Evolutionary conservation across 2,888 invertebrate species (phyloP), one percentile per base, ranked within the genome.

Genomic region (Agonum fuliginosum): DNA sequence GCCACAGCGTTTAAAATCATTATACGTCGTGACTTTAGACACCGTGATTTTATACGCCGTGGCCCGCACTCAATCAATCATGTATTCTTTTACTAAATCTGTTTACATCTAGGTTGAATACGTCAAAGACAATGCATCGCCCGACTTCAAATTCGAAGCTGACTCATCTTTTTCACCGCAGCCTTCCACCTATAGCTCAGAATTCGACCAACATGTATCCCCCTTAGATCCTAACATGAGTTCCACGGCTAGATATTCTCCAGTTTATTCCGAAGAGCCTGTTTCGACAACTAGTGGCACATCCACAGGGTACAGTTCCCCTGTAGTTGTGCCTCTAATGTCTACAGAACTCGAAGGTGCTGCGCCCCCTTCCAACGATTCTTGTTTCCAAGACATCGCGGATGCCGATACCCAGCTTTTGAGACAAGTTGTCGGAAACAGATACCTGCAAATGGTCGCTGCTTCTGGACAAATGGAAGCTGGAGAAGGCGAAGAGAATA

Each of bases 221-320:
- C 85, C 86, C 19, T 80, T 87, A 73, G 86, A 87, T 81, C 86
- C 87, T 2, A 91, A 89, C 82, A 88, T 91, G 87, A 89, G 89
- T 84, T 90, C 89, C 30, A 88, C 88, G 17, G 89, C 89, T 46
- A 88, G 91, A 83, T 92, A 92, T 82, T 92, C 92, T 79, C 90
- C 90, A 81, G 89, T 90, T 73, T 87, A 89, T 51, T 83, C 86
- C 27, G 86, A 84, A 82, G 84, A 81, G 82, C 87, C 24, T 10
- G 75, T 76, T 75, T 83, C 78, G 14, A 79, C 81, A 80, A 14
- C 58, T 3, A 62, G 58, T 12, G 46, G 83, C 30, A 78, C 83
- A 19, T 79, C 83, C 43, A 83, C 81, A 71, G 81, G 83, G 75
- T 83, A 81, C 77, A 80, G 73, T 34, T 84, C 83, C 79, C 84